Base-by-base conservation (phyloP, 2,888 invertebrate species). In the Heliconius sara region DNA sequence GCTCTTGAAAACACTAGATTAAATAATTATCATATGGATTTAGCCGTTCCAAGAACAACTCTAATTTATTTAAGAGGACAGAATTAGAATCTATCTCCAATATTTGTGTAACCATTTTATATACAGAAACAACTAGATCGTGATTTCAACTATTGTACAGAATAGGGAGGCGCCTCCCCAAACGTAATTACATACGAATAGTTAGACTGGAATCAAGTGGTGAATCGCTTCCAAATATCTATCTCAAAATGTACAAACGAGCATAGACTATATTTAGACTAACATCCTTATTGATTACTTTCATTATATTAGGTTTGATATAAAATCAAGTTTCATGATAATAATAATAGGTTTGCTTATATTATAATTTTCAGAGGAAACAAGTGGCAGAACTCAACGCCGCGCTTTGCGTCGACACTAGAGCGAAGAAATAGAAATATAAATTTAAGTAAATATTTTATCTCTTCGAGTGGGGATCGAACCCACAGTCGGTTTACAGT, bases 161-260 rank as follows among this genome's bases (percentile, higher is more conserved):
- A 66, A 47, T 75, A 66, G 65, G 75, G 66, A 66, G 66, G 75
- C 39, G 13, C 30, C 75, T 47, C 65, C 75, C 43, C 75, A 65
- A 65, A 75, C 75, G 75, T 75, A 75, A 75, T 75, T 66, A 75
- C 75, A 75, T 27, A 75, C 65, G 75, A 75, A 75, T 75, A 66
- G 75, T 66, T 66, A 65, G 65, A 65, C 75, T 75, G 75, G 65
- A 75, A 75, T 75, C 75, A 66, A 75, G 66, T 47, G 43, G 25
- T 75, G 43, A 65, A 47, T 75, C 66, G 47, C 47, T 47, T 27
- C 30, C 19, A 65, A 66, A 75, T 75, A 75, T 75, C 65, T 75
- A 47, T 43, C 63, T 25, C 47, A 30, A 75, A 63, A 43, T 75
- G 39, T 63, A 74, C 22, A 60, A 10, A 39, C 39, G 39, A 39